Base-by-base conservation (phyloP, 2,888 invertebrate species). In the Tetranychus piercei region DNA sequence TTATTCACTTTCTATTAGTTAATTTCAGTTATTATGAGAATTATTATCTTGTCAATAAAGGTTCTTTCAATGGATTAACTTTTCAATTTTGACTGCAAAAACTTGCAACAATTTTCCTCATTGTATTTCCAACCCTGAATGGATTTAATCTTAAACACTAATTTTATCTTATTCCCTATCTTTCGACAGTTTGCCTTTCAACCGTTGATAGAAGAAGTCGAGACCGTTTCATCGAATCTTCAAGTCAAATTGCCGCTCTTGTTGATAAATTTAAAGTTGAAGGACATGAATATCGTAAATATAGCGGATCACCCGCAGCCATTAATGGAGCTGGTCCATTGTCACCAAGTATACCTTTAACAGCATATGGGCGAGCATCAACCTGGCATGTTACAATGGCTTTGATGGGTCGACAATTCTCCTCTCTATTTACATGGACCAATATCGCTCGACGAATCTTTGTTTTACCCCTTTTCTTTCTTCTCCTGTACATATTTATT, bases 251-350 rank as follows among this genome's bases (percentile, higher is more conserved):
- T 78, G 89, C 91, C 4, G 90, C 91, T 0, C 83, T 95, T 20
- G 93, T 94, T 0, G 93, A 94, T 79, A 90, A 93, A 80, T 94
- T 94, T 82, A 91, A 91, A 81, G 83, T 89, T 55, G 93, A 94
- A 82, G 92, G 92, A 0, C 88, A 88, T 8, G 86, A 88, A 11
- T 88, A 89, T 79, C 85, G 89, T 81, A 90, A 90, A 80, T 87
- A 78, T 81, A 66, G 79, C 82, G 67, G 82, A 78, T 69, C 75
- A 78, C 64, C 77, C 76, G n/a, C 75, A 73, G n/a, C 55, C 79
- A 70, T 74, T 73, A 67, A 22, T 75, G 71, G 77, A 76, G 34
- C 74, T 69, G 45, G 75, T 64, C 45, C 18, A 45, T 18, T 22
- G 0, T 79, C 80, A 44, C 88, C 87, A 77, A 90, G 89, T 80